These are phyloP conservation scores for Sebastes schlegelii DNA, from an alignment of 2,113 vertebrate species.

Conservation along the genomic window DNA sequence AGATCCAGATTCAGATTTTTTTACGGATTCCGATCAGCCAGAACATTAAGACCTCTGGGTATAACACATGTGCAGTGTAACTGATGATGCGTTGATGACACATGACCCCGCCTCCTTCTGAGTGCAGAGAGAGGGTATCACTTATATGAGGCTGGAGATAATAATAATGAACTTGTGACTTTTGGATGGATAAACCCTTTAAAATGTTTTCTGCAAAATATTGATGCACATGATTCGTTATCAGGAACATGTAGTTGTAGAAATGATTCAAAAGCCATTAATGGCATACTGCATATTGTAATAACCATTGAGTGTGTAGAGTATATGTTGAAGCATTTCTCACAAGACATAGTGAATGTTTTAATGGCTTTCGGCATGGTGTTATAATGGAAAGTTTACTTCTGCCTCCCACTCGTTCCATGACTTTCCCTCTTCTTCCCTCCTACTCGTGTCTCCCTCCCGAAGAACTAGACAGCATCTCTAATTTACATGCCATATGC, in stretches of 20 bases:
- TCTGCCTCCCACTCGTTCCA: not conserved
- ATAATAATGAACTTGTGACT: too few relatives aligned
- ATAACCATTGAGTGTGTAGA: not conserved
- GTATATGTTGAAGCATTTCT: not conserved
- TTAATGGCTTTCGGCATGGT: not conserved
- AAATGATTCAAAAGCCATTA: not conserved
- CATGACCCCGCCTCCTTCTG: too few relatives aligned
- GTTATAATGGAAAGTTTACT: conserved; percentile 26
- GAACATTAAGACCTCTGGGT: too few relatives aligned
- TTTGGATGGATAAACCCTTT: too few relatives aligned
- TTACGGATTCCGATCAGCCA: too few relatives aligned
- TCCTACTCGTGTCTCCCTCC: not conserved
- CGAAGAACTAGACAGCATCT: too few relatives aligned
- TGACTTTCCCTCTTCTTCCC: not conserved
- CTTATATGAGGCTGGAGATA: not conserved
- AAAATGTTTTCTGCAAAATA: not conserved
- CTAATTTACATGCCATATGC: conserved; percentile 37
- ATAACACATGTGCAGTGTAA: too few relatives aligned
- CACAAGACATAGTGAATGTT: not conserved
- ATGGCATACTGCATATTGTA: not conserved
- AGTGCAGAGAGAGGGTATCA: too few relatives aligned
- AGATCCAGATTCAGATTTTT: too few relatives aligned
- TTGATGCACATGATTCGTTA: not conserved
- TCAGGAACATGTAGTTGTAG: not conserved
- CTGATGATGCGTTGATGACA: too few relatives aligned